These are phyloP conservation scores for Chironomus tepperi DNA, from an alignment of 1,140 invertebrate species.

Conservation along the genomic window DNA sequence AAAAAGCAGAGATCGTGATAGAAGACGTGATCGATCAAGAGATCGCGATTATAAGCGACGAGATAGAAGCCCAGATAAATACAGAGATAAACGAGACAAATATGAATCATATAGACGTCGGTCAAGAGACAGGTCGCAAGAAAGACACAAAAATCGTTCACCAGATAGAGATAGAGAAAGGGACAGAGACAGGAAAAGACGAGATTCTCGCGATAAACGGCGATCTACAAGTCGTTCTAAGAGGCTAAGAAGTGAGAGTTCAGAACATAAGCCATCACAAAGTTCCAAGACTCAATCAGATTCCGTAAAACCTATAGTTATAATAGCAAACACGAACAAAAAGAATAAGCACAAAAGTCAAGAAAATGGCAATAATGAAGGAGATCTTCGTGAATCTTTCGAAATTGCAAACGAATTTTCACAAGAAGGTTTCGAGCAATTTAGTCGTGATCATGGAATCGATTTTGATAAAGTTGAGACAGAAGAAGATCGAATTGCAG, in stretches of 20 bases:
- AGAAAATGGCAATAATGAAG: slow-evolving; percentile 21
- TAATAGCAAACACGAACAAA: background rate
- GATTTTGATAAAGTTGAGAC: slow-evolving; percentile 36
- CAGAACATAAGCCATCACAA: background rate
- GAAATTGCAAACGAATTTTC: slow-evolving; percentile 23
- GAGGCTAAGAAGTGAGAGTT: slow-evolving; percentile 2
- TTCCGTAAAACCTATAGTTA: slow-evolving; percentile 6
- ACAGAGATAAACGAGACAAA: slow-evolving; percentile 26
- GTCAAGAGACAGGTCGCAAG: background rate
- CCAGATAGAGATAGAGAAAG: slow-evolving; percentile 2
- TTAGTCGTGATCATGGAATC: slow-evolving; percentile 33
- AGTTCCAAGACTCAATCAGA: background rate
- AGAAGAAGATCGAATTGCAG: slow-evolving; percentile 32
- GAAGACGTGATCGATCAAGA: slow-evolving; percentile 31
- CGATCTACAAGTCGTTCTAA: background rate
- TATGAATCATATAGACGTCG: no score
- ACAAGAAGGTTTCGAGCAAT: slow-evolving; percentile 12
- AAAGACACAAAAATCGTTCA: slow-evolving; percentile 26
- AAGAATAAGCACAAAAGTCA: slow-evolving; percentile 7
- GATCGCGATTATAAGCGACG: slow-evolving; percentile 29
- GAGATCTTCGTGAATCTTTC: background rate
- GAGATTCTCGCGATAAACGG: background rate
- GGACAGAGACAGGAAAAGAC: background rate
- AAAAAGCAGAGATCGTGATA: slow-evolving; percentile 2
- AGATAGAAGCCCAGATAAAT: slow-evolving; percentile 28